Evolutionary conservation across 2,113 vertebrate species (phyloP).

Genomic region (Entosphenus tridentatus): DNA sequence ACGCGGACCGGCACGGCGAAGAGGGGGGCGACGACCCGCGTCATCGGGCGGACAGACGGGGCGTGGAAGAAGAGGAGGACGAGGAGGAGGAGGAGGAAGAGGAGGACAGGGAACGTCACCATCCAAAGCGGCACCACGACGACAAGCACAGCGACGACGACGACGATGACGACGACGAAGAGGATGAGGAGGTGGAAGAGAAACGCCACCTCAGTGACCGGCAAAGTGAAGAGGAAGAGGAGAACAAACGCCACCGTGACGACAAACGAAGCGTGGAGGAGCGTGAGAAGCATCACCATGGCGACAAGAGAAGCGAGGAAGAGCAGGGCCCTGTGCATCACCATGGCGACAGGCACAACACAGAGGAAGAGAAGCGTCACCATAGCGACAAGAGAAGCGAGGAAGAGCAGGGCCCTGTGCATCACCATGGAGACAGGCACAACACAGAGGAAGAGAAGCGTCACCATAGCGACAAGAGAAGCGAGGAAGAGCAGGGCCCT

Average conservation of each 20-base stretch:
- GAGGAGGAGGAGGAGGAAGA: slow-evolving; percentile 1
- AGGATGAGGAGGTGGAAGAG: slow-evolving; percentile 15
- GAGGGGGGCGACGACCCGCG: slow-evolving; percentile 12
- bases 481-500: slow-evolving; percentile 16
- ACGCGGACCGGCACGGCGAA: slow-evolving; percentile 13
- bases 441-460: slow-evolving; percentile 11
- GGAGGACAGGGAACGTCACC: slow-evolving; percentile 9
- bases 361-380: slow-evolving; percentile 11
- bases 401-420: slow-evolving; percentile 12
- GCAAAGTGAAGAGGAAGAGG: slow-evolving; percentile 9
- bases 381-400: slow-evolving; percentile 11
- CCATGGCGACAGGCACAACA: slow-evolving; percentile 5
- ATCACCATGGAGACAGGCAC: slow-evolving; percentile 15
- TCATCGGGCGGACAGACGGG: slow-evolving; percentile 11
- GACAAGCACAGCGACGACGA: slow-evolving; percentile 4
- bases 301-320: slow-evolving; percentile 10
- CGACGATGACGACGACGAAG: slow-evolving; percentile 5
- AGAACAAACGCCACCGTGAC: slow-evolving; percentile 16
- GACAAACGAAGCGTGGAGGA: slow-evolving; percentile 13
- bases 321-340: slow-evolving; percentile 11
- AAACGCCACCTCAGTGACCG: slow-evolving; percentile 16
- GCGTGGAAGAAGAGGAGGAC: slow-evolving; percentile 13
- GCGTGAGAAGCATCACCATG: slow-evolving; percentile 16
- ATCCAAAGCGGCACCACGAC: background rate
- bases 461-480: slow-evolving; percentile 4